phyloP scores from a whole-genome alignment of 2,797 vertebrate genomes.

The Okamejei kenojei region DNA sequence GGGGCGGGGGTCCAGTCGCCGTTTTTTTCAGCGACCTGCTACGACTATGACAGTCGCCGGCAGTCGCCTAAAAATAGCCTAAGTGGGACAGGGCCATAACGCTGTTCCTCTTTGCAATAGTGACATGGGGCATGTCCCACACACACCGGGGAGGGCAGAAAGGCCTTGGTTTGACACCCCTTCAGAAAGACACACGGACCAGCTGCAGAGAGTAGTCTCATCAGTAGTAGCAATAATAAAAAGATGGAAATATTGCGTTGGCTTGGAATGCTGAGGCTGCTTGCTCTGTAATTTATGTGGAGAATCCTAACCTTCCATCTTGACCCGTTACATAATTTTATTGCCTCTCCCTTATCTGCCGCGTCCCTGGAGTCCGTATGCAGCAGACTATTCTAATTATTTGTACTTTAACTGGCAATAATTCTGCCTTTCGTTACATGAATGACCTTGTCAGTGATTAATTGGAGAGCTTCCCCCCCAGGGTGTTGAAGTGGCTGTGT shows the following conservation, averaged over 20 bases:
- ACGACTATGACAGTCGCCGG: no score
- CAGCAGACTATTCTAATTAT: slow-evolving; percentile 28
- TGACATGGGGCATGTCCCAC: not conserved
- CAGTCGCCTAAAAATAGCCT: no score
- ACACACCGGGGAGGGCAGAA: not conserved
- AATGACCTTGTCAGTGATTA: slow-evolving; percentile 30
- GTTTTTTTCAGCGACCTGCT: no score
- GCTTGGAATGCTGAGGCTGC: not conserved
- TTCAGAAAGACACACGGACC: not conserved
- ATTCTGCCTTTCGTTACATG: slow-evolving; percentile 19
- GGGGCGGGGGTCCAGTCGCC: no score
- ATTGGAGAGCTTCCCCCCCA: slow-evolving; percentile 7
- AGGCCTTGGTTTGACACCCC: not conserved
- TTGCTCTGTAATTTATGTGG: not conserved
- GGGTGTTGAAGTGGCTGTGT: not conserved
- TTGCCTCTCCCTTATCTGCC: not conserved
- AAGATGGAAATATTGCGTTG: not conserved
- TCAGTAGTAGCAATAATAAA: not conserved
- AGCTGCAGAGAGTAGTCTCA: not conserved
- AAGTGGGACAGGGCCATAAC: no score
- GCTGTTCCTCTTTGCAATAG: not conserved
- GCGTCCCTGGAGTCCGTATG: not conserved
- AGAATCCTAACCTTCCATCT: not conserved
- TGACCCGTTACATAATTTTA: not conserved
- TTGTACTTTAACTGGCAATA: slow-evolving; percentile 33